A percentile compares a stretch with the other conserved stretches of the same genome.
phyloP scores from a whole-genome alignment of 2,797 vertebrate species.

The Nannoperca obscura region DNA sequence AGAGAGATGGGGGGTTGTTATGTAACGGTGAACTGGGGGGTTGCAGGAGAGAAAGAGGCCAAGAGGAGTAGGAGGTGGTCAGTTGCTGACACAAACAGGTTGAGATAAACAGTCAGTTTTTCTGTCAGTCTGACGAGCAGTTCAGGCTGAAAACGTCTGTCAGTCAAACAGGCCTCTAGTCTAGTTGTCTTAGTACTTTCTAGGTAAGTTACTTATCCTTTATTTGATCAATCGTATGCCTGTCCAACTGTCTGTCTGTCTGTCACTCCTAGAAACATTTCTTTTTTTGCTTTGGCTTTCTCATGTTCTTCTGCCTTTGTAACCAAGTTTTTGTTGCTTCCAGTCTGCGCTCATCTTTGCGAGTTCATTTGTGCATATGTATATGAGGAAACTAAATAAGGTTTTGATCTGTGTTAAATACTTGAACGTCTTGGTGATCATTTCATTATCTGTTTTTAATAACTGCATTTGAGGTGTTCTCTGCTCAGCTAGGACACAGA shows the following conservation, averaged over 20 bases:
- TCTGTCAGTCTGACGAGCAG: not conserved
- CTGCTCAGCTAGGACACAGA: not conserved
- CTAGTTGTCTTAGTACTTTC: slow-evolving; percentile 3
- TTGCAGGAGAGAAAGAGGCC: slow-evolving; percentile 39
- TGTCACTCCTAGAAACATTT: not conserved
- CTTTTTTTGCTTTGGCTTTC: not conserved
- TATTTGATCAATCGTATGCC: slow-evolving; percentile 5
- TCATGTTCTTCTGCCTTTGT: not conserved
- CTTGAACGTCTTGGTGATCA: not conserved
- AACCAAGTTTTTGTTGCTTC: not conserved
- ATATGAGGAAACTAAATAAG: not conserved
- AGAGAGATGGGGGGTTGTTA: slow-evolving; percentile 46
- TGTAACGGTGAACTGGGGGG: slow-evolving; percentile 48
- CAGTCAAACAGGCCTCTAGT: slow-evolving; percentile 2
- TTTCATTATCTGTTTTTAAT: slow-evolving; percentile 4
- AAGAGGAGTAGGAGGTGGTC: slow-evolving; percentile 42
- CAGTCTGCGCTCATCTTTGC: not conserved
- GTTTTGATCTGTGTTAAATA: not conserved
- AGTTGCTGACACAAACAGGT: slow-evolving; percentile 30
- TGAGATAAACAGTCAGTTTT: slow-evolving; percentile 25
- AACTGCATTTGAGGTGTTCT: not conserved
- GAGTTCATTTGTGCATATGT: not conserved
- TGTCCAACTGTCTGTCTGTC: not conserved
- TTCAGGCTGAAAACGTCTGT: not conserved
- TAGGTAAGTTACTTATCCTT: slow-evolving; percentile 56